These are phyloP conservation scores for Cheilosia pagana DNA, from an alignment of 2,888 invertebrate species.

Conservation along the genomic window DNA sequence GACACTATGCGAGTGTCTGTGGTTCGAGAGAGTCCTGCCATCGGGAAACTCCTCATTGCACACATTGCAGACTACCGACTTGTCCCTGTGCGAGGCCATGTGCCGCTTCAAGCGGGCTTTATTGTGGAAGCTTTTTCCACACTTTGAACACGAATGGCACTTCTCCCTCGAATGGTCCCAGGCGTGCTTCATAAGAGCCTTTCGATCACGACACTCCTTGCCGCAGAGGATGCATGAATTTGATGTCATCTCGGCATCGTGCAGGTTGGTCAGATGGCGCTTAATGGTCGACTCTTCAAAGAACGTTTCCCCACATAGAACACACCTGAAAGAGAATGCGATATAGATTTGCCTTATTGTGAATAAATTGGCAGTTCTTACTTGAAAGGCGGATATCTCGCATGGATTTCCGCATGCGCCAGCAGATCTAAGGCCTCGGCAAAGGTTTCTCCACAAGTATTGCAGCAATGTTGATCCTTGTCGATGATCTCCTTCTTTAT, in stretches of 20 bases:
- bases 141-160: slow-evolving; percentile 87
- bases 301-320: slow-evolving; percentile 87
- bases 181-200: slow-evolving; percentile 88
- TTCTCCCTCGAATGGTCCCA: slow-evolving; percentile 88
- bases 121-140: slow-evolving; percentile 89
- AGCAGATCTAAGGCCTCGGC: slow-evolving; percentile 90
- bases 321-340: slow-evolving; percentile 83
- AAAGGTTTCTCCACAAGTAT: slow-evolving; percentile 91
- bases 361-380: slow-evolving; percentile 72
- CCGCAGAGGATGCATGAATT: slow-evolving; percentile 88
- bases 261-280: slow-evolving; percentile 86
- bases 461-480: slow-evolving; percentile 87
- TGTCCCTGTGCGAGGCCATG: slow-evolving; percentile 89
- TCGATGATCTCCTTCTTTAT: slow-evolving; percentile 78
- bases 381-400: slow-evolving; percentile 85
- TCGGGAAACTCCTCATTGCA: slow-evolving; percentile 89
- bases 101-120: slow-evolving; percentile 87
- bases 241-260: slow-evolving; percentile 86
- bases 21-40: slow-evolving; percentile 88
- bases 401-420: slow-evolving; percentile 91
- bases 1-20: slow-evolving; percentile 87
- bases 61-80: slow-evolving; percentile 88
- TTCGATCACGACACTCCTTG: slow-evolving; percentile 88
- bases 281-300: slow-evolving; percentile 87
- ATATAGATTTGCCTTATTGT: neutral